phyloP scores from a whole-genome alignment of 2,888 invertebrate genomes.

The Lithosia quadra region DNA sequence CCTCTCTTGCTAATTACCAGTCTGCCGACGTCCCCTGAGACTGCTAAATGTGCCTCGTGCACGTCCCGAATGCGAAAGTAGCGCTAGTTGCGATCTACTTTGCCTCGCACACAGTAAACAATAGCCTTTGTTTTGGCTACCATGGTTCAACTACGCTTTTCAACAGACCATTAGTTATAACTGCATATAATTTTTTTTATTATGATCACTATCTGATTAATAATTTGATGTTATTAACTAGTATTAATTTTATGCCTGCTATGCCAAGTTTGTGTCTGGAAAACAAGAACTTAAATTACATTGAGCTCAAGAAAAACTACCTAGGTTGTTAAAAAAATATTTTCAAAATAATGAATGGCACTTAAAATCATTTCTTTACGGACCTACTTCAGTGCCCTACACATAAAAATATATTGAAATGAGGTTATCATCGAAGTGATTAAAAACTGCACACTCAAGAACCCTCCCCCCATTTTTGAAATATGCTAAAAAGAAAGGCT shows the following conservation, averaged over 20 bases:
- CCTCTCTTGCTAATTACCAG: slow-evolving; percentile 85
- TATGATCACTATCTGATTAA: slow-evolving; percentile 34
- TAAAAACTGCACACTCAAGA: too few species aligned
- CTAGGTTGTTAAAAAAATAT: too few species aligned
- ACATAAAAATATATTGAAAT: too few species aligned
- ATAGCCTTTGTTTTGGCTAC: slow-evolving; percentile 82
- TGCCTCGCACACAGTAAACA: slow-evolving; percentile 75
- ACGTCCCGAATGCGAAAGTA: slow-evolving; percentile 82
- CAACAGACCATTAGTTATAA: slow-evolving; percentile 65
- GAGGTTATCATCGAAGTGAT: too few species aligned
- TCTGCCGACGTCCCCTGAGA: slow-evolving; percentile 81
- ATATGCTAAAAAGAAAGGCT: too few species aligned
- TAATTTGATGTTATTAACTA: neutral
- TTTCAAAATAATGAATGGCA: too few species aligned
- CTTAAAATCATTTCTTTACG: too few species aligned
- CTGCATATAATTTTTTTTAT: slow-evolving; percentile 55
- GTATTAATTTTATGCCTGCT: neutral
- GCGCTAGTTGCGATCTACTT: slow-evolving; percentile 74
- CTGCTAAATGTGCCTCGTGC: slow-evolving; percentile 83
- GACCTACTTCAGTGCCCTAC: too few species aligned
- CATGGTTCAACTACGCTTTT: slow-evolving; percentile 71
- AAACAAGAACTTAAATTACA: neutral
- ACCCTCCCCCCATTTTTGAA: too few species aligned
- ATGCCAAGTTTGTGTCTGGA: neutral
- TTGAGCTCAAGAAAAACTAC: too few species aligned